Percentiles rank a stretch among this genome's conserved stretches.
Evolutionary conservation across 2,888 invertebrate genomes (phyloP).

Genomic region (Invenusta paracnida): DNA sequence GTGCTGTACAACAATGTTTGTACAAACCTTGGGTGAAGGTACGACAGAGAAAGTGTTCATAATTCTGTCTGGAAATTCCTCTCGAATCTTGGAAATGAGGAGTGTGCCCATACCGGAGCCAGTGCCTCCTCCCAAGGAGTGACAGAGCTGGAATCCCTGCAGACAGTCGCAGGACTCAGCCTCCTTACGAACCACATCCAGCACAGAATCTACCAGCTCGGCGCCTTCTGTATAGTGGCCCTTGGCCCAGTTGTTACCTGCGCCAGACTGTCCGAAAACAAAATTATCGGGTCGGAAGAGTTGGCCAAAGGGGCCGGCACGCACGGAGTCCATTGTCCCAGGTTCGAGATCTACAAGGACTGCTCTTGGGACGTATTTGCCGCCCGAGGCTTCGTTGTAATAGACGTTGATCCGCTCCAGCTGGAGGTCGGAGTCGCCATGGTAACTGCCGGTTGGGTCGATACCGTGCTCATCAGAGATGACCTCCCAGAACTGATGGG

Average conservation of each 20-base stretch:
- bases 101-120: conserved; percentile 39
- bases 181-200: conserved; percentile 35
- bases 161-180: conserved; percentile 50
- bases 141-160: conserved; percentile 28
- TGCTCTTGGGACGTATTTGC: conserved; percentile 34
- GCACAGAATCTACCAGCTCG: conserved; percentile 36
- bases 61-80: conserved; percentile 40
- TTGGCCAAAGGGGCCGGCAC: conserved; percentile 32
- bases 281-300: conserved; percentile 36
- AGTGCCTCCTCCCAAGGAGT: conserved; percentile 37
- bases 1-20: background rate
- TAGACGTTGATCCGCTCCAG: conserved; percentile 34
- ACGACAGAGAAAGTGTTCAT: conserved; percentile 55
- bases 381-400: conserved; percentile 38
- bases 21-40: conserved; percentile 71
- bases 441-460: too few relatives aligned
- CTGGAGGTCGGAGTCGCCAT: too few relatives aligned
- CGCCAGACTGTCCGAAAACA: conserved; percentile 31
- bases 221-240: too few relatives aligned
- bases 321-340: conserved; percentile 34
- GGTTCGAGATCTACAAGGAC: conserved; percentile 39
- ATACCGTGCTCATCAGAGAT: too few relatives aligned
- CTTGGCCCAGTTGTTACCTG: conserved; percentile 37
- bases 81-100: conserved; percentile 34
- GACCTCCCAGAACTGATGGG: too few relatives aligned